A percentile compares a stretch with the other conserved stretches of the same genome.
Evolutionary conservation across 2,113 vertebrate species (phyloP).

Genomic region (Symphodus melops): DNA sequence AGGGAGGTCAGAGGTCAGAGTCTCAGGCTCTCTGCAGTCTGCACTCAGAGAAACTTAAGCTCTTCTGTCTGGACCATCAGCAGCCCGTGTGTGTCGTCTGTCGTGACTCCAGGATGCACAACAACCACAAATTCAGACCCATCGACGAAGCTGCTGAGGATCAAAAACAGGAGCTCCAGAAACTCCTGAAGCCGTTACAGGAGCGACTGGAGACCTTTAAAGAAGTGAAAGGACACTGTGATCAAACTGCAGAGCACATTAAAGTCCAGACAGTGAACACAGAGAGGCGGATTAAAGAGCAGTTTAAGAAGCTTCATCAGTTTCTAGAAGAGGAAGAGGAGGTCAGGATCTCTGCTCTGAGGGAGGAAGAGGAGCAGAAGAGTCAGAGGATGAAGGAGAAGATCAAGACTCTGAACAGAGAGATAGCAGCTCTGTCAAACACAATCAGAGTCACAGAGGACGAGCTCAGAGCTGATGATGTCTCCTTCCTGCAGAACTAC

Average conservation of each 20-base stretch:
- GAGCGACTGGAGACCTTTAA: constrained; percentile 24
- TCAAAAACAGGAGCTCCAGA: constrained; percentile 27
- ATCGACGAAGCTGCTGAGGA: constrained; percentile 47
- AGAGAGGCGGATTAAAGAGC: constrained; percentile 43
- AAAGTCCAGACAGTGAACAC: constrained; percentile 33
- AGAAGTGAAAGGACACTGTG: constrained; percentile 16
- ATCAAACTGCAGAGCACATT: constrained; percentile 33
- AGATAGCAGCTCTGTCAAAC: constrained; percentile 33
- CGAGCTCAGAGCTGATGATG: constrained; percentile 33
- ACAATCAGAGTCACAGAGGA: constrained; percentile 25
- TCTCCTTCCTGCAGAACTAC: constrained; percentile 46
- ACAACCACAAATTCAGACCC: constrained; percentile 46
- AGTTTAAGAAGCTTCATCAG: constrained; percentile 53
- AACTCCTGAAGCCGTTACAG: constrained; percentile 14
- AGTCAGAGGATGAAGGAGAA: constrained; percentile 24
- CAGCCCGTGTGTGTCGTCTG: constrained; percentile 55
- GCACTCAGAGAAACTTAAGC: constrained; percentile 48
- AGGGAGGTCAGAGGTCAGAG: not conserved
- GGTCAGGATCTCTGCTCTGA: constrained; percentile 34
- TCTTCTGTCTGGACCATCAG: constrained; percentile 64
- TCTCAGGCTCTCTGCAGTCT: constrained; percentile 22
- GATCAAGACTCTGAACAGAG: constrained; percentile 28
- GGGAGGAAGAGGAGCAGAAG: constrained; percentile 45
- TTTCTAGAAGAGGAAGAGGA: constrained; percentile 49
- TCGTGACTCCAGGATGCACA: constrained; percentile 34